Base-by-base conservation (phyloP, 1,140 invertebrate genomes). In the Nylanderia fulva region DNA sequence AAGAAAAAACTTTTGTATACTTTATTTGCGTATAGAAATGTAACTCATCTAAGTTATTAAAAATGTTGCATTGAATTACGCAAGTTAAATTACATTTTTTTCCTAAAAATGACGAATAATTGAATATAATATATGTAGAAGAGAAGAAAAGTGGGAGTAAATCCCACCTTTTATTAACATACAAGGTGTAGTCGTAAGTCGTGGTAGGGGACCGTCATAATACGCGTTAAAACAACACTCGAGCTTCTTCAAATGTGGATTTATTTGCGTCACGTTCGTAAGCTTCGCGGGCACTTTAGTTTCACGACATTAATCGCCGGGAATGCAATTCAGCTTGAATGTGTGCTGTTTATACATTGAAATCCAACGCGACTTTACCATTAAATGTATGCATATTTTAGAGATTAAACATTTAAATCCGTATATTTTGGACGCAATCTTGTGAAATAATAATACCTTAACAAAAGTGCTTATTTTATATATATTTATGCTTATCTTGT, bases 101-200 rank as follows among this genome's bases (percentile, higher is more conserved):
- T 48, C 45, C n/a, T 29, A 42, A 71, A 71, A 69, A 27, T 39
- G 13, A 39, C 9, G 1, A 54, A 9, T n/a, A 27, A 39, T 29
- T 3, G 21, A 18, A 29, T 33, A 7, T 3, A 18, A 54, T 15
- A 29, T 64, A n/a, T 33, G 61, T 11, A 18, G 27, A 69, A 54
- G 9, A 39, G 1, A 2, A 21, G 33, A 69, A 69, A 80, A 39
- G 76, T 80, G 24, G 77, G 64, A 71, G 64, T 13, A 42, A n/a
- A 58, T 52, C 24, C 61, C 69, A 56, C 68, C 85, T 84, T 64
- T 86, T 63, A 54, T 66, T 82, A 82, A 45, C 58, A n/a, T 64
- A 74, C 58, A 56, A 64, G 52, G 18, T 21, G n/a, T 27, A 66
- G 2, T 27, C 27, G 24, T 24, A 56, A 4, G 6, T 9, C 7